Percentiles rank a stretch among this genome's conserved stretches.
Evolutionary conservation across 2,113 vertebrate genomes (phyloP).

Genomic region (Sitta europaea): DNA sequence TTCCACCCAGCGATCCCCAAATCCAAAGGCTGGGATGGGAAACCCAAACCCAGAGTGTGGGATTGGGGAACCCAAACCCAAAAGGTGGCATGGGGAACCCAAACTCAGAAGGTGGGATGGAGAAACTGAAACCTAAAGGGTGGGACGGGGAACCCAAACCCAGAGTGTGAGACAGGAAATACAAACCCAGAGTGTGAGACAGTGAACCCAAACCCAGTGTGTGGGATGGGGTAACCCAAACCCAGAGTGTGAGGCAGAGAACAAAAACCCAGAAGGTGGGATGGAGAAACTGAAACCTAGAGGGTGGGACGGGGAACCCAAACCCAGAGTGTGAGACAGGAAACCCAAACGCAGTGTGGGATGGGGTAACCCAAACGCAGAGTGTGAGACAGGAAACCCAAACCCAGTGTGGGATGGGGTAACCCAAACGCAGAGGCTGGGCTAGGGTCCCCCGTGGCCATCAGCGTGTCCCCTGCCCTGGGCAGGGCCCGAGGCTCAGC

Average conservation of each 20-base stretch:
- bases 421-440: too few relatives aligned
- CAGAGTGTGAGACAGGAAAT: fast-evolving
- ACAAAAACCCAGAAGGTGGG: fast-evolving
- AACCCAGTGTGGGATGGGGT: not conserved
- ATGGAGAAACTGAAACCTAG: not conserved
- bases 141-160: not conserved
- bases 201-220: not conserved
- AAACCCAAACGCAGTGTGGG: not conserved
- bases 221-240: fast-evolving
- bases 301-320: not conserved
- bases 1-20: not conserved
- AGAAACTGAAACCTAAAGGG: not conserved
- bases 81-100: not conserved
- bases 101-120: not conserved
- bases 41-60: not conserved
- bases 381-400: too few relatives aligned
- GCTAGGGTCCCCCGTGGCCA: too few relatives aligned
- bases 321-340: fast-evolving
- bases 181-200: not conserved
- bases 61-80: not conserved
- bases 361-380: not conserved
- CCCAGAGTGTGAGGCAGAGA: not conserved
- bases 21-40: fast-evolving
- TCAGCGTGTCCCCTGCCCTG: fast-evolving
- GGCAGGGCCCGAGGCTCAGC: not conserved